These are phyloP conservation scores for Diorhabda elongata DNA, from an alignment of 1,140 invertebrate genomes.

Conservation along the genomic window DNA sequence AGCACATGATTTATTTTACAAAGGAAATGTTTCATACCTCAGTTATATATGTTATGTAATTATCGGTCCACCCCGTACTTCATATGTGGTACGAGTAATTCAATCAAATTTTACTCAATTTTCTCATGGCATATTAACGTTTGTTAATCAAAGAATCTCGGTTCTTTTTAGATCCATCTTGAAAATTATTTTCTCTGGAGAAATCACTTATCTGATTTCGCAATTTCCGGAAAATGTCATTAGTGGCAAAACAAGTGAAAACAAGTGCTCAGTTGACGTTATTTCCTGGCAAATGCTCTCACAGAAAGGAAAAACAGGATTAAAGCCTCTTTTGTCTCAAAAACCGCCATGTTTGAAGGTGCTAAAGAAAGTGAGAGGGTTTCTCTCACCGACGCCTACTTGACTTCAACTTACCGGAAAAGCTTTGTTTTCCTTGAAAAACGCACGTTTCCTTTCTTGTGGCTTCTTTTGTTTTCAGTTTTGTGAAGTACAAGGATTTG, in stretches of 20 bases:
- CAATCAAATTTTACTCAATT: no score
- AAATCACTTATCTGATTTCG: not conserved
- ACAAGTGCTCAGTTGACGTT: not conserved
- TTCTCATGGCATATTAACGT: no score
- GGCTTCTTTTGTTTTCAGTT: not conserved
- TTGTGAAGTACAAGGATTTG: no score
- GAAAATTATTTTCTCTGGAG: not conserved
- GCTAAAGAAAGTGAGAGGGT: conserved; percentile 1
- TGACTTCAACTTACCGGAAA: conserved; percentile 2
- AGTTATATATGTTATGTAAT: no score
- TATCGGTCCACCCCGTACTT: no score
- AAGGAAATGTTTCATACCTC: no score
- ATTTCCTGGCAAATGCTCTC: conserved; percentile 1
- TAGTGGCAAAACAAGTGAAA: not conserved
- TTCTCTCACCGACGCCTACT: not conserved
- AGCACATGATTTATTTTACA: no score
- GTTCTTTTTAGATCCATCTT: no score
- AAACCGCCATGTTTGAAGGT: not conserved
- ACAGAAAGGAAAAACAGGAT: conserved; percentile 2
- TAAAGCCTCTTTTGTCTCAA: not conserved
- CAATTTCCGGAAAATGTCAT: not conserved
- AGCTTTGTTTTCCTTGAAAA: not conserved
- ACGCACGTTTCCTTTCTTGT: not conserved
- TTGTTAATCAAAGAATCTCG: no score
- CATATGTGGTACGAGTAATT: no score